Conservation (phyloP, 2,113 vertebrate genomes). For the Engraulis encrasicolus region DNA sequence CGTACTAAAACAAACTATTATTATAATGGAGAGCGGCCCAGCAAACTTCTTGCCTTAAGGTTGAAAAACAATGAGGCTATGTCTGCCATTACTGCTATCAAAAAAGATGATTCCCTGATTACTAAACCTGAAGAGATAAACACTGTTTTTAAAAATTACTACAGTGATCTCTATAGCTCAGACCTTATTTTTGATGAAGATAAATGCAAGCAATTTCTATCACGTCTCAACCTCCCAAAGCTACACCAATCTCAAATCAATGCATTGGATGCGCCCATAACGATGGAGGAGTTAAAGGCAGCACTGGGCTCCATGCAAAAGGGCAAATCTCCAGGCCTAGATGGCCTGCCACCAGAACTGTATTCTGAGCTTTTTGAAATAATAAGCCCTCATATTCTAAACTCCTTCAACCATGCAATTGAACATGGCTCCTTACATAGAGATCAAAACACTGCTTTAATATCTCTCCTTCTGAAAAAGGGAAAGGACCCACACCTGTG, state of each 20-base stretch:
- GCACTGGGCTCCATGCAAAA: not conserved
- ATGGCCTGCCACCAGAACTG: not conserved
- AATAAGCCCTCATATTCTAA: not conserved
- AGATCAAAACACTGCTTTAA: not conserved
- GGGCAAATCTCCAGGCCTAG: not conserved
- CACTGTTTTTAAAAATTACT: not conserved
- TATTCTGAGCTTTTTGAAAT: not conserved
- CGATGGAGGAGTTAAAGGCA: not conserved
- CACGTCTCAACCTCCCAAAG: not conserved
- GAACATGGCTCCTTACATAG: not conserved
- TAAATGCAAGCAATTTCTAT: not conserved
- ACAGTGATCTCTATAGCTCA: not conserved
- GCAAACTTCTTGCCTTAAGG: not conserved
- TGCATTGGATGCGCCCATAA: not conserved
- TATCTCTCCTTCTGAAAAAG: not conserved
- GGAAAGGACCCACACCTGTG: not conserved
- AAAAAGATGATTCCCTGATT: not conserved
- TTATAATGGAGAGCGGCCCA: not conserved
- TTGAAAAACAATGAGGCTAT: not conserved
- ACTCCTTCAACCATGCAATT: not conserved
- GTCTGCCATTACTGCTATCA: not conserved
- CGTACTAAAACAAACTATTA: not conserved
- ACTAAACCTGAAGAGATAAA: not conserved
- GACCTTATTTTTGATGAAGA: not conserved
- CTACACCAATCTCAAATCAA: not conserved